Base-by-base conservation (phyloP, 2,113 vertebrate genomes). In the Cacatua alba region DNA sequence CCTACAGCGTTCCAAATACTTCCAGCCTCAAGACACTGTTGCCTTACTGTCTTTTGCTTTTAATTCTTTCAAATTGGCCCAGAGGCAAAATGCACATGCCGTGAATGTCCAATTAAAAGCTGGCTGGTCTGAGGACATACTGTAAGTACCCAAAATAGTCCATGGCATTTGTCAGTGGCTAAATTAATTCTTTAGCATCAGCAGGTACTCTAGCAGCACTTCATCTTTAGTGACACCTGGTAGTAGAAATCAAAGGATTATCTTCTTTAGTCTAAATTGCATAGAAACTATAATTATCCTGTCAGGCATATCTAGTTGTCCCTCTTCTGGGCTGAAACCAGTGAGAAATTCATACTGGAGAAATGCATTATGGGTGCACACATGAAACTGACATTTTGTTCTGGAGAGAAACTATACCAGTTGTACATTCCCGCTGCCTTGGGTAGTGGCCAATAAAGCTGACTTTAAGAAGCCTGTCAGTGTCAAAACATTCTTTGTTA, bases 11-110 rank as follows among this genome's bases (percentile, higher is more conserved):
- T 90, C 74, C 4, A 63, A n/a, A 26, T 65, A 14, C 39, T 94
- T 88, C n/a, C 29, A 29, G 16, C 17, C 13, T 64, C 62, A 18
- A 75, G 35, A 59, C 14, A 4, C 20, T 37, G 3, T 80, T 69
- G 25, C 26, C 13, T 68, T 76, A 20, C 24, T 49, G 74, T 3
- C 4, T 80, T 71, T 90, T 82, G 6, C 3, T 51, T 82, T 79
- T 51, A 16, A 3, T 13, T 57, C 44, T 57, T 82, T 79, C 25
- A n/a, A 37, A 49, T 79, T 20, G 51, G 20, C 16, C 39, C 43
- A 26, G 24, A 59, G 13, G 20, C 0, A 14, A 81, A 43, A 53
- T 18, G 18, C 13, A 4, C 11, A 3, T 1, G 1, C 43, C 31
- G 24, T 24, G 35, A 84, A 59, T 10, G 26, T 60, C 6, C 43